Base-by-base conservation (phyloP, 1,140 invertebrate genomes). In the Drosophila cardini region DNA sequence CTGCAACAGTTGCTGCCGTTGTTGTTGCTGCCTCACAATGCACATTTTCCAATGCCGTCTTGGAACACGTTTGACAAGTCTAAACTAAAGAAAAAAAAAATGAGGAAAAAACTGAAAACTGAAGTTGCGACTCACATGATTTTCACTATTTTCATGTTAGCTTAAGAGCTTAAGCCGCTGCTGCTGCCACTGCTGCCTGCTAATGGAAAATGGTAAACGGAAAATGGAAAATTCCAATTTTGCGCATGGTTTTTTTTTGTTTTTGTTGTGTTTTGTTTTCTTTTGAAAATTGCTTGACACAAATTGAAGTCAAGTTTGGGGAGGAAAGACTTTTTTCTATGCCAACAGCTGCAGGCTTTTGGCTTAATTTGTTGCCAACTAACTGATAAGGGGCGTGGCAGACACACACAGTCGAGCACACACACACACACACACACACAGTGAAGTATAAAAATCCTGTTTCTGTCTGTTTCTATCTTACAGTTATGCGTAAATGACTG, bases 41-140 rank as follows among this genome's bases (percentile, higher is more conserved):
- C 83, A 84, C 52, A 55, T 55, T 89, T 87, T 87, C 80, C 84
- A 87, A 89, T 87, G 84, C 80, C 80, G 84, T 80, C 71, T 62
- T 62, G 77, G 78, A 89, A 89, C 84, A 89, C 80, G 84, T 89
- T 89, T 89, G 84, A 89, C 84, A 89, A 89, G 80, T 89, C 83
- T 6, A 52, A 26, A 15, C 13, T n/a, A 32, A 52, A 26, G 32
- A n/a, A 32, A 16, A 15, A 52, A 26, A 52, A n/a, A 32, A 16
- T 7, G 7, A 32, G 30, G 15, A 30, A 42, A 34, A 79, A 68
- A 64, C 48, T 61, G 63, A 67, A 84, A 76, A 46, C 69, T 64
- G 64, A 72, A 72, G 68, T 32, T 57, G 52, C 36, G 40, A 62
- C 72, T 76, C 84, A 89, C 84, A 89, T 89, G 84, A 89, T 89